These are phyloP conservation scores for Desmophyllum pertusum DNA, from an alignment of 92 coral and sea anemone species.

Conservation along the genomic window DNA sequence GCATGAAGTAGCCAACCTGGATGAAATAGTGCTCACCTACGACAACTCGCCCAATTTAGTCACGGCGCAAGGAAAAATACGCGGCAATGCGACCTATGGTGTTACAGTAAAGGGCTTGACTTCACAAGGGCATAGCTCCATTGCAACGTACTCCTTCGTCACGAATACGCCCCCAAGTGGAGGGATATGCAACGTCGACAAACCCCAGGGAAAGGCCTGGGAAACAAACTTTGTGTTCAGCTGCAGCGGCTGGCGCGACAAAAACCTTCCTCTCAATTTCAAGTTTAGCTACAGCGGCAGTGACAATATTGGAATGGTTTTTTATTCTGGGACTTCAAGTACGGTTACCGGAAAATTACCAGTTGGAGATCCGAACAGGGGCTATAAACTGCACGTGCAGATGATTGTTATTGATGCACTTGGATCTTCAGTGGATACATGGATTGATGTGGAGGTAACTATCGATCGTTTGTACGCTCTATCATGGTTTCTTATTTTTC, in stretches of 20 bases:
- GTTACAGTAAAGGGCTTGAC: slow-evolving; percentile 61
- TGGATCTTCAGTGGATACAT: slow-evolving; percentile 55
- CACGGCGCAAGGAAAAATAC: slow-evolving; percentile 57
- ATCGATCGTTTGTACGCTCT: too few species aligned
- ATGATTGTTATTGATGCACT: slow-evolving; percentile 61
- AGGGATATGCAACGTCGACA: slow-evolving; percentile 71
- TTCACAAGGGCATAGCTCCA: slow-evolving; percentile 52
- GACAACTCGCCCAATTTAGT: slow-evolving; percentile 79
- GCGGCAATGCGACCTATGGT: slow-evolving; percentile 72
- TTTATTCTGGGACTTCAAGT: slow-evolving; percentile 58
- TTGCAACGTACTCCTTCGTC: slow-evolving; percentile 55
- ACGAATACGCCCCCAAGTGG: slow-evolving; percentile 79
- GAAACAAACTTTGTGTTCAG: slow-evolving; percentile 63
- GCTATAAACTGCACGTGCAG: slow-evolving; percentile 52
- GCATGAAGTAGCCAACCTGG: slow-evolving; percentile 54
- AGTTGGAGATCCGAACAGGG: slow-evolving; percentile 66
- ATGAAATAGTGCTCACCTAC: slow-evolving; percentile 68
- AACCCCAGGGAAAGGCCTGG: slow-evolving; percentile 72
- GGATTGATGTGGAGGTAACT: slow-evolving; percentile 63
- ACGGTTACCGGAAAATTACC: slow-evolving; percentile 64
- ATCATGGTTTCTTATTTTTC: not conserved
- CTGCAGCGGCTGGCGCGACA: slow-evolving; percentile 81
- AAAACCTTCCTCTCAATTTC: slow-evolving; percentile 73
- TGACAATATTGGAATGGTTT: slow-evolving; percentile 78
- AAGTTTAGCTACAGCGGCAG: slow-evolving; percentile 75